These are phyloP conservation scores for Rattus rattus DNA, from an alignment of 2,113 vertebrate species.

Conservation along the genomic window DNA sequence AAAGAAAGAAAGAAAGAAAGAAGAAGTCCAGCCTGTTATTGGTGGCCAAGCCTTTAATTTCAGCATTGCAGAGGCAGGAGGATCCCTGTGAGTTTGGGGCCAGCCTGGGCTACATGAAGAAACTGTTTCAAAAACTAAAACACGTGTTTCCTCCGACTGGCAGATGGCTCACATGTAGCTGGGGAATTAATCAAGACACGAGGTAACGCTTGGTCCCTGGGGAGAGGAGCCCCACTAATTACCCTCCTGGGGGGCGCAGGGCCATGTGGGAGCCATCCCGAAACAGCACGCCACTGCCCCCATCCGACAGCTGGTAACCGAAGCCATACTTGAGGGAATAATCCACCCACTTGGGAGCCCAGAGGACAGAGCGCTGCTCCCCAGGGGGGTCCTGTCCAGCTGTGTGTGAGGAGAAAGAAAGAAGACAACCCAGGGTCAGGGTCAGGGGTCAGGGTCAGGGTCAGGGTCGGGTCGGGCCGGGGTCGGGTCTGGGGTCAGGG, in stretches of 20 bases:
- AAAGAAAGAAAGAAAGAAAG: too few species aligned
- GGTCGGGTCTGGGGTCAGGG: too few species aligned
- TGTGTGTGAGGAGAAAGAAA: slow-evolving; percentile 62
- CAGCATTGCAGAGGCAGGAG: not conserved
- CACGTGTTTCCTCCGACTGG: too few species aligned
- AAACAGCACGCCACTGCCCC: slow-evolving; percentile 90
- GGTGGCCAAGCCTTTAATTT: not conserved
- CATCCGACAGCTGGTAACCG: slow-evolving; percentile 91
- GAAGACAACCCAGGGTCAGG: not conserved
- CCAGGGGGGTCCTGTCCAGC: slow-evolving; percentile 85
- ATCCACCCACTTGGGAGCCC: slow-evolving; percentile 93
- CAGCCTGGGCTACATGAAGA: not conserved
- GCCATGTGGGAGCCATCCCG: slow-evolving; percentile 91
- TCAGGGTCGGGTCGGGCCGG: not conserved
- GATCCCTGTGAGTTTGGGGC: not conserved
- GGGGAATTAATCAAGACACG: not conserved
- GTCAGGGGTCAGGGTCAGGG: too few species aligned
- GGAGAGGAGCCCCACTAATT: not conserved
- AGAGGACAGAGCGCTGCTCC: slow-evolving; percentile 85
- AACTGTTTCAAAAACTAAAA: not conserved
- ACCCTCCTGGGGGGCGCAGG: slow-evolving; percentile 86
- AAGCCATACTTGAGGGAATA: slow-evolving; percentile 94
- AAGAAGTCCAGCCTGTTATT: too few species aligned
- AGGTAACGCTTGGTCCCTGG: not conserved
- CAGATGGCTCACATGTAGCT: not conserved